Percentiles rank a stretch among this genome's conserved stretches.
Conservation (phyloP, 2,797 vertebrate species). For the Liasis olivaceus region DNA sequence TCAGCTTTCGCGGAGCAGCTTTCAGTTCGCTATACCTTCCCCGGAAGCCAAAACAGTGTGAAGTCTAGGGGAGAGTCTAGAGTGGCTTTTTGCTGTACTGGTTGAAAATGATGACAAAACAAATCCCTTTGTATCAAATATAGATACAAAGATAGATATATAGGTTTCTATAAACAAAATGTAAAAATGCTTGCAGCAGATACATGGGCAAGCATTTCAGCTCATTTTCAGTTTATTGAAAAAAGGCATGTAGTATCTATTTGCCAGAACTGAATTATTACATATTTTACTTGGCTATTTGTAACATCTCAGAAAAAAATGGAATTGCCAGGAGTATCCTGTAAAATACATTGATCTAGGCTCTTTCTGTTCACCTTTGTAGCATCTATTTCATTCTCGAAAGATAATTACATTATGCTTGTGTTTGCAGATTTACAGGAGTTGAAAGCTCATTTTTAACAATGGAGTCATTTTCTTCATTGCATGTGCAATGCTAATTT, state of each 20-base stretch:
- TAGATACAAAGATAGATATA: too few relatives aligned
- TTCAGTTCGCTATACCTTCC: neutral
- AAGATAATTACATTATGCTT: constrained; percentile 4
- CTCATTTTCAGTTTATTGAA: neutral
- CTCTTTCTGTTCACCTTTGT: neutral
- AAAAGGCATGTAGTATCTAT: neutral
- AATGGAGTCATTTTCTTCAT: neutral
- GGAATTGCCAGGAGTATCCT: neutral
- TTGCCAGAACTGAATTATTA: neutral
- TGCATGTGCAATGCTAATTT: neutral
- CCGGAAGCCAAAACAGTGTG: too few relatives aligned
- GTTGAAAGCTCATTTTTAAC: constrained; percentile 21
- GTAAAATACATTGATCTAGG: constrained; percentile 6
- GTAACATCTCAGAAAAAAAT: neutral
- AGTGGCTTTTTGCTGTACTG: constrained; percentile 22
- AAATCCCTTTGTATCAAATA: neutral
- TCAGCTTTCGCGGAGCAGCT: neutral
- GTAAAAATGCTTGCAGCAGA: neutral
- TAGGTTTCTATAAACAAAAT: neutral
- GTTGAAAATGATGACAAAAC: neutral
- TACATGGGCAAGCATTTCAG: neutral
- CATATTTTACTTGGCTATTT: constrained; percentile 13
- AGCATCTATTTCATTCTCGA: constrained; percentile 12
- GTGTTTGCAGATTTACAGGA: constrained; percentile 37
- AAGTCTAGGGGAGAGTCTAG: neutral